A percentile compares a stretch with the other conserved stretches of the same genome.
These are phyloP conservation scores for Drosophila yooni DNA, from an alignment of 2,888 invertebrate genomes.

Conservation along the genomic window DNA sequence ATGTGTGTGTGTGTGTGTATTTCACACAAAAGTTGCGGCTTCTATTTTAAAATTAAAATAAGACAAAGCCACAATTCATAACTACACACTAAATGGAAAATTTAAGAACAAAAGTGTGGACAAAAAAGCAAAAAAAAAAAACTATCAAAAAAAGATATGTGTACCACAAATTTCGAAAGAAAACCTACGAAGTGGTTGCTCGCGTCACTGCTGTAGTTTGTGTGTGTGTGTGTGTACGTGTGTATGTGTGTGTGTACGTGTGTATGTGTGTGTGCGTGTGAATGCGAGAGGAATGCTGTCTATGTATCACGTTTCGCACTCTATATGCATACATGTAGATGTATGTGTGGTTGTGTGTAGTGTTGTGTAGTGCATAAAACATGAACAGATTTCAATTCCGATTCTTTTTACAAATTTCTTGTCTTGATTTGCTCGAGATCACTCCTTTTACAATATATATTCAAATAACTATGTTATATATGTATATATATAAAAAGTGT, in stretches of 20 bases:
- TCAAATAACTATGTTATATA: neutral
- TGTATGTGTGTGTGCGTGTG: slow-evolving; percentile 48
- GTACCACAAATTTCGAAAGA: slow-evolving; percentile 60
- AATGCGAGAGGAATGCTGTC: slow-evolving; percentile 75
- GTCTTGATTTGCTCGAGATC: slow-evolving; percentile 26
- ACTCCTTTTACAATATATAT: neutral
- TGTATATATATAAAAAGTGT: slow-evolving; percentile 14
- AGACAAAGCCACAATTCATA: neutral
- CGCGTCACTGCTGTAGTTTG: slow-evolving; percentile 58
- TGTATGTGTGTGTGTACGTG: slow-evolving; percentile 24
- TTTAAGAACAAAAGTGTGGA: slow-evolving; percentile 24
- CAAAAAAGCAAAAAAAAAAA: slow-evolving; percentile 41
- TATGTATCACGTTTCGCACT: slow-evolving; percentile 75
- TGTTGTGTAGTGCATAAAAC: slow-evolving; percentile 76
- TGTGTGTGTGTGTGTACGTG: slow-evolving; percentile 25
- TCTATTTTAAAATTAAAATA: slow-evolving; percentile 23
- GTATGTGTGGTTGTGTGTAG: slow-evolving; percentile 46
- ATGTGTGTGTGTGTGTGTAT: slow-evolving; percentile 1
- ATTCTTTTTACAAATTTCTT: slow-evolving; percentile 44
- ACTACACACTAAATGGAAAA: slow-evolving; percentile 13
- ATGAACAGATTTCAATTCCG: slow-evolving; percentile 59
- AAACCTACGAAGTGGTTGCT: slow-evolving; percentile 78
- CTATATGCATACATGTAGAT: slow-evolving; percentile 33
- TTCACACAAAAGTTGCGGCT: slow-evolving; percentile 32
- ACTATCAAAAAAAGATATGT: slow-evolving; percentile 36